Conservation (phyloP, 2,888 invertebrate genomes). For the Smittia aterrima region DNA sequence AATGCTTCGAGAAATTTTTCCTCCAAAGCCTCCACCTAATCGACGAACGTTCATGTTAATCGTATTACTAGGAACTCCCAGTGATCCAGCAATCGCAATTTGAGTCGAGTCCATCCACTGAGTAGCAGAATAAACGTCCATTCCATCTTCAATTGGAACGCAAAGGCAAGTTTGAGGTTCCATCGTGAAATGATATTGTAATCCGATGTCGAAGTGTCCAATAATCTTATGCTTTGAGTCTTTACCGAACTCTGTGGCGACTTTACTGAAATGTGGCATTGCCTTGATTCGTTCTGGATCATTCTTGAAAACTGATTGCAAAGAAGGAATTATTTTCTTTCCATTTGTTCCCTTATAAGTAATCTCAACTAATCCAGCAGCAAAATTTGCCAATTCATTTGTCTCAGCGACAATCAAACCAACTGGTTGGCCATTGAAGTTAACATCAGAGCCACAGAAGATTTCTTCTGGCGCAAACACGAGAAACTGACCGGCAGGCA, state of each 20-base stretch:
- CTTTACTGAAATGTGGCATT: slow-evolving; percentile 31
- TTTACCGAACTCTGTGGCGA: slow-evolving; percentile 49
- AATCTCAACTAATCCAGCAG: slow-evolving; percentile 58
- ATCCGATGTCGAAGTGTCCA: slow-evolving; percentile 57
- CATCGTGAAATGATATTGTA: slow-evolving; percentile 70
- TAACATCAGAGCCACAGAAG: slow-evolving; percentile 43
- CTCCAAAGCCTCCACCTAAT: slow-evolving; percentile 68
- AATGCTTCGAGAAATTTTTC: slow-evolving; percentile 62
- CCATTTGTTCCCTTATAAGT: slow-evolving; percentile 47
- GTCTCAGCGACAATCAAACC: slow-evolving; percentile 64
- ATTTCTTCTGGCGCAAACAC: slow-evolving; percentile 44
- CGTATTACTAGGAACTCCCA: slow-evolving; percentile 60
- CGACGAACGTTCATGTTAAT: slow-evolving; percentile 63
- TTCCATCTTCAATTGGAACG: slow-evolving; percentile 64
- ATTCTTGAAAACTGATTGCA: neutral
- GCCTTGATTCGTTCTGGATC: neutral
- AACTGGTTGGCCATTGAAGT: slow-evolving; percentile 62
- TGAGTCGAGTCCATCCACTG: slow-evolving; percentile 62
- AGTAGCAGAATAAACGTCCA: slow-evolving; percentile 62
- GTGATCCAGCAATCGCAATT: slow-evolving; percentile 57
- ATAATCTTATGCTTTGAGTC: slow-evolving; percentile 52
- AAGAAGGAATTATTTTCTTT: slow-evolving; percentile 18
- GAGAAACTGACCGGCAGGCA: slow-evolving; percentile 44
- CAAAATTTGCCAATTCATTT: slow-evolving; percentile 57
- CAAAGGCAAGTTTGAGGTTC: slow-evolving; percentile 65